A percentile compares a stretch with the other conserved stretches of the same genome.
Evolutionary conservation across 1,140 invertebrate species (phyloP).

Genomic region (Amyelois transitella): DNA sequence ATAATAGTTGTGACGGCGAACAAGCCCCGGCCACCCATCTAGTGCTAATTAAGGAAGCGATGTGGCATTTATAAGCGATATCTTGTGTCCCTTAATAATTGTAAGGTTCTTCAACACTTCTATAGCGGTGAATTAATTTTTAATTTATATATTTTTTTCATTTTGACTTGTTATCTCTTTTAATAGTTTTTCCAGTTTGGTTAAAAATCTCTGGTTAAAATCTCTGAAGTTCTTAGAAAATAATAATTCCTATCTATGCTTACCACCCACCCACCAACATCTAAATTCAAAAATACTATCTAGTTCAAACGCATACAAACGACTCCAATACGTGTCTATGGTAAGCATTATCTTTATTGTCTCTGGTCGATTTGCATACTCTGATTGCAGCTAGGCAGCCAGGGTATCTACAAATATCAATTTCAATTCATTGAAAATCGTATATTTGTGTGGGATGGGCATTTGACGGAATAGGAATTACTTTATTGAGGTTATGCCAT

Average conservation of each 20-base stretch:
- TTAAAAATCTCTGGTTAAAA: too few relatives aligned
- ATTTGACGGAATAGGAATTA: neutral
- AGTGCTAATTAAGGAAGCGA: neutral
- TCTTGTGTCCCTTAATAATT: neutral
- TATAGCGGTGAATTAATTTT: too few relatives aligned
- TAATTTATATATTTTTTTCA: too few relatives aligned
- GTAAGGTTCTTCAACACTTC: neutral
- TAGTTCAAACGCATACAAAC: neutral
- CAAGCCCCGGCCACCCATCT: neutral
- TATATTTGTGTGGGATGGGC: neutral
- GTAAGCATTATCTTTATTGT: neutral
- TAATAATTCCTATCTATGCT: too few relatives aligned
- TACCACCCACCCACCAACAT: neutral
- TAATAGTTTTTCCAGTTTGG: too few relatives aligned
- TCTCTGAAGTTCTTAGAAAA: too few relatives aligned
- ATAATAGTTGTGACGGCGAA: neutral
- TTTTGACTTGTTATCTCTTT: too few relatives aligned
- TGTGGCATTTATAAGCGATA: neutral
- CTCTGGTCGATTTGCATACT: neutral
- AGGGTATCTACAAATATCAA: neutral
- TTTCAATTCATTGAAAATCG: too few relatives aligned
- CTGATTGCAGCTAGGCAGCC: neutral
- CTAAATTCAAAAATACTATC: neutral
- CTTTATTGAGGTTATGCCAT: neutral
- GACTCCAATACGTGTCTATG: neutral